These are phyloP conservation scores for Excalfactoria chinensis DNA, from an alignment of 2,113 vertebrate genomes.

Conservation along the genomic window DNA sequence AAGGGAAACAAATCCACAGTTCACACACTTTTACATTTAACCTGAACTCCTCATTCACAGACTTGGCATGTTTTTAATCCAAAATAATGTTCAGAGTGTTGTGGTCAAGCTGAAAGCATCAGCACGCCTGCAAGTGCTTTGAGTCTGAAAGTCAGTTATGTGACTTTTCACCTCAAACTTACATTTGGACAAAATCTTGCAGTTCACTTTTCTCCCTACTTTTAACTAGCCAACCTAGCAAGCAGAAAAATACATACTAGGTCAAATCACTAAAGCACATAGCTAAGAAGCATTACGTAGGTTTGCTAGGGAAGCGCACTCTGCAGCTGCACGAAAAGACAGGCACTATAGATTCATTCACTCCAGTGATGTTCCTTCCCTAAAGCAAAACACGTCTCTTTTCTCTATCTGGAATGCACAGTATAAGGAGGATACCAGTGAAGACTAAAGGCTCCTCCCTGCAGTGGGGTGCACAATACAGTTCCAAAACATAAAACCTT, in stretches of 20 bases:
- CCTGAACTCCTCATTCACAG: background rate
- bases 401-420: accelerated
- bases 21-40: slow-evolving; percentile 16
- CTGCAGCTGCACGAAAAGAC: accelerated
- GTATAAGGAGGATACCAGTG: background rate
- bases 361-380: background rate
- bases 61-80: background rate
- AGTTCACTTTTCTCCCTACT: background rate
- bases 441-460: background rate
- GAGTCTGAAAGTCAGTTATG: background rate
- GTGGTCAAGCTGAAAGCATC: background rate
- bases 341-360: accelerated
- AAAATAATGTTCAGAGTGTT: background rate
- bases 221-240: background rate
- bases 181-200: background rate
- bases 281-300: background rate
- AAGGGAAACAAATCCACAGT: slow-evolving; percentile 6
- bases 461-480: accelerated
- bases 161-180: background rate
- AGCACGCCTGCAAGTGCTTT: background rate
- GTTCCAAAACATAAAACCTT: background rate
- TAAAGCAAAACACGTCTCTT: background rate
- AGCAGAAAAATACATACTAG: background rate
- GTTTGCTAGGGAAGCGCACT: accelerated
- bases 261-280: background rate